phyloP scores from a whole-genome alignment of 2,888 invertebrate genomes.

The Thelaira solivaga region DNA sequence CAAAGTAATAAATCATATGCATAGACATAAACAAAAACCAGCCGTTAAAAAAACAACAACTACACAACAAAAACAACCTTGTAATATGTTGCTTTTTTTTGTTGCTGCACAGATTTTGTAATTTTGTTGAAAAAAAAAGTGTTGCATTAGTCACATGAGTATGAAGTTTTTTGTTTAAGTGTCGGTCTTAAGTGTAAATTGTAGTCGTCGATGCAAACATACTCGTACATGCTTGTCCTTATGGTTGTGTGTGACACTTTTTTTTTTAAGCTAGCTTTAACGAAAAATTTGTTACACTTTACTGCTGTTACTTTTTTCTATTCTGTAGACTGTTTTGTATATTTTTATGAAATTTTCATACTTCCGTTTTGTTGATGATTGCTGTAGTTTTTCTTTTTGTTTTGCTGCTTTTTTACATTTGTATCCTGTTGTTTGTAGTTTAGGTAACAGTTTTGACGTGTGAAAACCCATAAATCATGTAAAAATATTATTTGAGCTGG shows the following conservation, averaged over 20 bases:
- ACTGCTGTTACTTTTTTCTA: conserved; percentile 7
- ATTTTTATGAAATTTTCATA: conserved; percentile 60
- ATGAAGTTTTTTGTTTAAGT: conserved; percentile 58
- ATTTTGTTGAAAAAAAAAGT: conserved; percentile 50
- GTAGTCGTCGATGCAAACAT: conserved; percentile 27
- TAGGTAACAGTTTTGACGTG: conserved; percentile 63
- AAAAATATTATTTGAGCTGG: conserved; percentile 65
- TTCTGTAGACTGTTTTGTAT: conserved; percentile 12
- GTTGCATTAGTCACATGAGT: conserved; percentile 50
- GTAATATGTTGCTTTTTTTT: conserved; percentile 7
- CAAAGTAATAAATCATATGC: conserved; percentile 61
- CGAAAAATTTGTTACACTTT: conserved; percentile 56
- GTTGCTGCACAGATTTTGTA: conserved; percentile 40
- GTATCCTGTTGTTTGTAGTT: conserved; percentile 62
- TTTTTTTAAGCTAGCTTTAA: conserved; percentile 24
- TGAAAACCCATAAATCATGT: conserved; percentile 71
- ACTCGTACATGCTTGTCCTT: too few species aligned
- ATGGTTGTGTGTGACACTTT: conserved; percentile 54
- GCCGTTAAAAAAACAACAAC: conserved; percentile 50
- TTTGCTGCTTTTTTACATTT: conserved; percentile 31
- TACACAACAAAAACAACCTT: conserved; percentile 2
- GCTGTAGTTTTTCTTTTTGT: conserved; percentile 8
- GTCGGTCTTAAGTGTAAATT: conserved; percentile 55
- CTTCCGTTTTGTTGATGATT: conserved; percentile 59
- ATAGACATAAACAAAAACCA: conserved; percentile 61